A percentile compares a stretch with the other conserved stretches of the same genome.
Conservation (phyloP, 2,888 invertebrate species). For the Theretra japonica region DNA sequence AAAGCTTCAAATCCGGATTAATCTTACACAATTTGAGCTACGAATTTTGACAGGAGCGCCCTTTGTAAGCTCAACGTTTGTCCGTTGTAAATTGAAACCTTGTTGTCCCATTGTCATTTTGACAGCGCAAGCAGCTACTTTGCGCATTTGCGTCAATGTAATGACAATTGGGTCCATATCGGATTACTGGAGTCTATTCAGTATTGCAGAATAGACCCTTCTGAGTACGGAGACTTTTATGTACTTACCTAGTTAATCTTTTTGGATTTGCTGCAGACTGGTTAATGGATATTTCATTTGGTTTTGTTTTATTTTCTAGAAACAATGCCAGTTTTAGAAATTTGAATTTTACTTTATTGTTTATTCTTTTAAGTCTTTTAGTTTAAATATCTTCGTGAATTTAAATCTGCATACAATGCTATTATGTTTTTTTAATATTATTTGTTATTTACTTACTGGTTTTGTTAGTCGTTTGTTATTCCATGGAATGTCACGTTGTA, state of each 20-base stretch:
- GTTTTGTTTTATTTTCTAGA: no score
- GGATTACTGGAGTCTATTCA: slow-evolving; percentile 17
- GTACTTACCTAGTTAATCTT: neutral
- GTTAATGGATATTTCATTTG: no score
- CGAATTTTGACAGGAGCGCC: slow-evolving; percentile 17
- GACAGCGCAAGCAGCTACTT: slow-evolving; percentile 22
- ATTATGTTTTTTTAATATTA: no score
- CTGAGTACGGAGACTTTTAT: no score
- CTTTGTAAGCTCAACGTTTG: slow-evolving; percentile 11
- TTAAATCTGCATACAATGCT: no score
- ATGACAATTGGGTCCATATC: neutral
- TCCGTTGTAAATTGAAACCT: slow-evolving; percentile 32
- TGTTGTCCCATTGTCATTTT: slow-evolving; percentile 34
- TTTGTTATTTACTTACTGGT: no score
- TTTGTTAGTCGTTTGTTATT: no score
- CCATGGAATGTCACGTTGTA: no score
- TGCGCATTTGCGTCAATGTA: slow-evolving; percentile 18
- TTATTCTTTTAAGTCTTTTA: no score
- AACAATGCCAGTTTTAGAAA: no score
- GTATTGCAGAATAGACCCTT: neutral
- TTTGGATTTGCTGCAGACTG: neutral
- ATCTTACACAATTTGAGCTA: slow-evolving; percentile 1
- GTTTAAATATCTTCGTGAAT: no score
- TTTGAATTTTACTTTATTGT: no score
- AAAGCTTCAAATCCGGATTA: slow-evolving; percentile 5